Conservation (phyloP, 2,888 invertebrate species). For the Drosophila borealis region DNA sequence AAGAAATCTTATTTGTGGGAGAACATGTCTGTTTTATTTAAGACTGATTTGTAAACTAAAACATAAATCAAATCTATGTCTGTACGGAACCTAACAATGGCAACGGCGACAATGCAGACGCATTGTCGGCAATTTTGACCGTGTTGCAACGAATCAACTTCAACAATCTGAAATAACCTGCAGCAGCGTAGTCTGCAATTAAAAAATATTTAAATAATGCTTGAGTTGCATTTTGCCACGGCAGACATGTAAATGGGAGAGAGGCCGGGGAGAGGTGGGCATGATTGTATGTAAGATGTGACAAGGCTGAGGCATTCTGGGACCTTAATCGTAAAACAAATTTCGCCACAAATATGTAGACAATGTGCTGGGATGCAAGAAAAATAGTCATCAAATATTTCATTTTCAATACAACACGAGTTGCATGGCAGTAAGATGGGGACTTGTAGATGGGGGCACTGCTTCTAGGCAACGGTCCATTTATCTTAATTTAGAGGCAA, state of each 20-base stretch:
- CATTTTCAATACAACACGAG: slow-evolving; percentile 31
- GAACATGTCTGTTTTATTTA: no score
- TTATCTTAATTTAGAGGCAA: slow-evolving; percentile 71
- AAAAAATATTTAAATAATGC: slow-evolving; percentile 66
- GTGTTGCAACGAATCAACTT: no score
- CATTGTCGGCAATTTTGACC: no score
- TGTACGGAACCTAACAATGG: no score
- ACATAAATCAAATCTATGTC: no score
- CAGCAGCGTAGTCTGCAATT: slow-evolving; percentile 15
- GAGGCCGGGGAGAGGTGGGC: slow-evolving; percentile 4
- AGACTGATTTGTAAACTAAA: no score
- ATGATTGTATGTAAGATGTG: not conserved
- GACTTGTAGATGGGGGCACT: not conserved
- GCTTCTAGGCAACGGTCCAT: slow-evolving; percentile 43
- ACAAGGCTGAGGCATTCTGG: not conserved
- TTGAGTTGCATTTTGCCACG: slow-evolving; percentile 39
- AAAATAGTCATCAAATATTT: slow-evolving; percentile 73
- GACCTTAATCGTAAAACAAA: slow-evolving; percentile 59
- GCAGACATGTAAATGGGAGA: slow-evolving; percentile 39
- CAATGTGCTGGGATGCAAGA: slow-evolving; percentile 36
- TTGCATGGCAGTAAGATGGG: not conserved
- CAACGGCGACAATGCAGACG: no score
- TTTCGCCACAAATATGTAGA: slow-evolving; percentile 56
- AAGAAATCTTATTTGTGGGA: no score
- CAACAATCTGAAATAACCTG: no score